Base-by-base conservation (phyloP, 2,888 invertebrate species). In the Noctua janthe region DNA sequence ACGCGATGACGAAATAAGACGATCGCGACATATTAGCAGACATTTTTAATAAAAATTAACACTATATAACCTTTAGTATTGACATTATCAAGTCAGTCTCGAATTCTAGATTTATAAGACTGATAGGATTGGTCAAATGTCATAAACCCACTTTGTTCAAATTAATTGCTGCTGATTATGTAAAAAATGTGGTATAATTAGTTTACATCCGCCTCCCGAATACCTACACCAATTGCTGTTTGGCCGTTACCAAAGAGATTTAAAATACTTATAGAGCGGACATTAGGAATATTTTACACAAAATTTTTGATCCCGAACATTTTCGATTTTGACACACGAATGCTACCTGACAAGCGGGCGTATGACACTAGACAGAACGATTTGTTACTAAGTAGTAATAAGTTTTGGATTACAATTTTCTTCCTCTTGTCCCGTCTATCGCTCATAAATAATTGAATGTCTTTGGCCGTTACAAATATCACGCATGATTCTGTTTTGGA, bases 11-110 rank as follows among this genome's bases (percentile, higher is more conserved):
- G 74, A 64, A 76, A 71, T 51, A 35, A 43, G 51, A 74, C 71
- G 71, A 76, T 64, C 35, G 59, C 67, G 70, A 47, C 23, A 66
- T 43, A 72, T 67, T 23, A 49, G 17, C 5, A 23, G 39, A 15
- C 11, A 39, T 43, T 17, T 64, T 17, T 59, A 6, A 51, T 70
- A 51, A 23, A 23, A 7, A 39, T 74, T 29, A 66, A 59, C 23
- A 13, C 29, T 83, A 66, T 83, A 29, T 83, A 51, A 74, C 59
- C 35, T 79, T 71, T 59, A 59, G 3, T 59, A 54, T 29, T 29
- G 29, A 29, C 29, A 29, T 29, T 29, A 29, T 54, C 51, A 51
- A 78, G 43, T 56, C 13, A 35, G n/a, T 49, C 13, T 78, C 15
- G 49, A 59, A 64, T 56, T 20, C n/a, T 76, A 76, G 7, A 76